Conservation (phyloP, 2,113 vertebrate species). For the Choloepus hoffmanni region DNA sequence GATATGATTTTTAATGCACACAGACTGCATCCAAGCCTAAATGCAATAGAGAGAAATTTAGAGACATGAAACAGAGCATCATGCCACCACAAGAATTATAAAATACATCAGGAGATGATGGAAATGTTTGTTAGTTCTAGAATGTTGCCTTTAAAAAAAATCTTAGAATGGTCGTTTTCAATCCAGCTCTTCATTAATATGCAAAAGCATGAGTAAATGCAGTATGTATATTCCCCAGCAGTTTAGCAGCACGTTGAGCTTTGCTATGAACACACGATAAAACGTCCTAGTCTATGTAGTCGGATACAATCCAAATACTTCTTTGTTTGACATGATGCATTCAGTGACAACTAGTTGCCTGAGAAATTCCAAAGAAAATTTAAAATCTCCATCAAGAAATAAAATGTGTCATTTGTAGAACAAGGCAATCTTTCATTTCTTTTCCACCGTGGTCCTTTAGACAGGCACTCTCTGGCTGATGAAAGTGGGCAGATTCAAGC, state of each 20-base stretch:
- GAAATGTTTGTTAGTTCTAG: conserved; percentile 64
- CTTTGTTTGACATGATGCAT: neutral
- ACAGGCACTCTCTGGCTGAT: neutral
- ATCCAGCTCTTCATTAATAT: neutral
- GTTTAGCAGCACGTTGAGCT: neutral
- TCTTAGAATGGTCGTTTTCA: neutral
- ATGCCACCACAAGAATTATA: conserved; percentile 12
- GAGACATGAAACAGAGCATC: conserved; percentile 72
- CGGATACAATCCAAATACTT: neutral
- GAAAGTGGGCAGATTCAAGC: neutral
- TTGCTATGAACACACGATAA: neutral
- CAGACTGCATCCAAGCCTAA: conserved; percentile 70
- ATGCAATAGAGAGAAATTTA: conserved; percentile 64
- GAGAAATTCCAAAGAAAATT: conserved; percentile 51
- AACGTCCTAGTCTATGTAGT: neutral
- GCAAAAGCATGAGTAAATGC: neutral
- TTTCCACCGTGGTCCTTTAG: neutral
- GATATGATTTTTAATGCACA: conserved; percentile 65
- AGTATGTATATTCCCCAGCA: neutral
- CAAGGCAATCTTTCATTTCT: neutral
- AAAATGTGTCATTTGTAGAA: conserved; percentile 6
- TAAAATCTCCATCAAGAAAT: neutral
- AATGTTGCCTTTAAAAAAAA: conserved; percentile 9
- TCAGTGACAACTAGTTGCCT: neutral
- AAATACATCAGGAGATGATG: neutral